Evolutionary conservation across 1,140 invertebrate genomes (phyloP).

Genomic region (Pogonomyrmex barbatus): DNA sequence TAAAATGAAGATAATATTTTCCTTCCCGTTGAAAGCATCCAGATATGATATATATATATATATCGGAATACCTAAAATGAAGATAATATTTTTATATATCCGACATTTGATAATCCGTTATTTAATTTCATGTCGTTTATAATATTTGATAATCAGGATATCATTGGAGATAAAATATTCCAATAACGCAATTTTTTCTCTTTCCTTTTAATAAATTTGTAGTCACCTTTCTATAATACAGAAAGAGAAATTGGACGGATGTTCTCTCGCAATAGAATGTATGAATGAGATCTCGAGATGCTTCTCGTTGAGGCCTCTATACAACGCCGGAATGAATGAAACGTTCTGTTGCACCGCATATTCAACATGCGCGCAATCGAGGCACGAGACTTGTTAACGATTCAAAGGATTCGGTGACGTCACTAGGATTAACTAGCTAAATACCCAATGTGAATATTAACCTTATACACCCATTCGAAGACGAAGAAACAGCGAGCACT

Average conservation of each 20-base stretch:
- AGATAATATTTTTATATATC: not conserved
- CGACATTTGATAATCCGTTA: not conserved
- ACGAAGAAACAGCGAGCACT: constrained; percentile 38
- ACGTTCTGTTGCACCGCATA: constrained; percentile 30
- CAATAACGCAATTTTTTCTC: not conserved
- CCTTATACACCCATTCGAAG: constrained; percentile 76
- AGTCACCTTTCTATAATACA: not conserved
- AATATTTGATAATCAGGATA: not conserved
- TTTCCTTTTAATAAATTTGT: not conserved
- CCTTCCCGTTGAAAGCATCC: too few relatives aligned
- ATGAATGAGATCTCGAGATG: constrained; percentile 17
- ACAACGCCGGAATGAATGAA: constrained; percentile 39
- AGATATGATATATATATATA: too few relatives aligned
- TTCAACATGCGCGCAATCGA: not conserved
- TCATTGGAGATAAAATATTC: too few relatives aligned
- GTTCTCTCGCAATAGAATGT: not conserved
- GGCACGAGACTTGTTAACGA: constrained; percentile 48
- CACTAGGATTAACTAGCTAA: constrained; percentile 80
- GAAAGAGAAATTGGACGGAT: constrained; percentile 37
- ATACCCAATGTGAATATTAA: constrained; percentile 82
- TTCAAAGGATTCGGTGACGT: constrained; percentile 76
- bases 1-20: not conserved
- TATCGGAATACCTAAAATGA: not conserved
- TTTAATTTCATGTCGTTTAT: not conserved
- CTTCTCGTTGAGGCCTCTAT: constrained; percentile 4